phyloP scores from a whole-genome alignment of 2,797 vertebrate genomes.

The Trichosurus vulpecula region DNA sequence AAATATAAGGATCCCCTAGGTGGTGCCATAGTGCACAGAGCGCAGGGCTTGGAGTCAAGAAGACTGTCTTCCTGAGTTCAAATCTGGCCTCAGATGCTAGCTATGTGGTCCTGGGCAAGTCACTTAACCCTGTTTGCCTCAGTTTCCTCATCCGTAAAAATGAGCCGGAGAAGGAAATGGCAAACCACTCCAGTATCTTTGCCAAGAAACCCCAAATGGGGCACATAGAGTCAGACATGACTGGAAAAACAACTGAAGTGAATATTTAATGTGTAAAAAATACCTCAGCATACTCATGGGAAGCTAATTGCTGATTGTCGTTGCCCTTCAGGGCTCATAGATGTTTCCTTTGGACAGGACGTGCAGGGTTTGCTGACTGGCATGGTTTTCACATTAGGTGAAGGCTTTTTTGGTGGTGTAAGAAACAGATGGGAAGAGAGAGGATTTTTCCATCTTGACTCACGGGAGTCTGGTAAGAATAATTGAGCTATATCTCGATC shows the following conservation, averaged over 20 bases:
- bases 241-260: neutral
- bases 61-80: too few relatives aligned
- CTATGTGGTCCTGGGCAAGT: neutral
- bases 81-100: neutral
- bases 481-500: neutral
- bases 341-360: conserved; percentile 56
- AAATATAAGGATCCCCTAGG: neutral
- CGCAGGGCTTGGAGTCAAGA: too few relatives aligned
- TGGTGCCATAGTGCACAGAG: neutral
- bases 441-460: conserved; percentile 14
- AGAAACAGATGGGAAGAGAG: conserved; percentile 20
- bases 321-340: conserved; percentile 55
- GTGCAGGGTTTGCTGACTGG: conserved; percentile 45
- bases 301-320: conserved; percentile 36
- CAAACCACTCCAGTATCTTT: neutral
- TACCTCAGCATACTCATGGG: conserved; percentile 52
- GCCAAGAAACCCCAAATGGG: neutral
- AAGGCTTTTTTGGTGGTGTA: neutral
- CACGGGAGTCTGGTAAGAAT: neutral
- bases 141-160: neutral
- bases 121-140: neutral
- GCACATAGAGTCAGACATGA: neutral
- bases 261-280: conserved; percentile 1
- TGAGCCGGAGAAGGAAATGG: neutral
- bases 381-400: neutral